Evolutionary conservation across 2,888 invertebrate genomes (phyloP).

Genomic region (Latrodectus hesperus): DNA sequence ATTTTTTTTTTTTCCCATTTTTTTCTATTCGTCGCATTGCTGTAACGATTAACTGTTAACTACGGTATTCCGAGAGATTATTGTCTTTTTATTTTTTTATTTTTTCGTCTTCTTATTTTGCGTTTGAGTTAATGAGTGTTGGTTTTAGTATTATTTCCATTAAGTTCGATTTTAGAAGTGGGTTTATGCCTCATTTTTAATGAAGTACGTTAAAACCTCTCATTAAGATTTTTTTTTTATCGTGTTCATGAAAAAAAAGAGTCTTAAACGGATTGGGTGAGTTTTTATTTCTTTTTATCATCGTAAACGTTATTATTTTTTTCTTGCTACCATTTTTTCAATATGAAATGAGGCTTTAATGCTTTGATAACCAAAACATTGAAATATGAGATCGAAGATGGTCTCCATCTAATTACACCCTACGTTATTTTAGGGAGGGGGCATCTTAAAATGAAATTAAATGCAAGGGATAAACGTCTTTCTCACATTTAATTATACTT

Average conservation of each 20-base stretch:
- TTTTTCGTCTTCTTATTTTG: slow-evolving; percentile 41
- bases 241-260: slow-evolving; percentile 16
- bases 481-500: too few species aligned
- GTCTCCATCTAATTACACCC: slow-evolving; percentile 35
- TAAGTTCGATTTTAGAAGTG: slow-evolving; percentile 53
- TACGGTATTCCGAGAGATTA: slow-evolving; percentile 38
- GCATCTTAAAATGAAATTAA: neutral
- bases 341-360: slow-evolving; percentile 44
- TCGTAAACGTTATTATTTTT: neutral
- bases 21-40: slow-evolving; percentile 10
- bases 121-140: slow-evolving; percentile 66
- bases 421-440: neutral
- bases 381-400: slow-evolving; percentile 45
- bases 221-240: slow-evolving; percentile 48
- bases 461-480: too few species aligned
- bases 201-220: slow-evolving; percentile 67
- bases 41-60: slow-evolving; percentile 65
- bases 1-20: neutral
- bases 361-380: slow-evolving; percentile 52
- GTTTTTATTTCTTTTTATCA: slow-evolving; percentile 23
- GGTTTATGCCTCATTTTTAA: slow-evolving; percentile 62
- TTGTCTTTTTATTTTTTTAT: slow-evolving; percentile 32
- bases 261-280: slow-evolving; percentile 40
- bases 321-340: slow-evolving; percentile 25
- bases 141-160: slow-evolving; percentile 67